Evolutionary conservation across 2,113 vertebrate species (phyloP).

Genomic region (Illadopsis cleaveri): DNA sequence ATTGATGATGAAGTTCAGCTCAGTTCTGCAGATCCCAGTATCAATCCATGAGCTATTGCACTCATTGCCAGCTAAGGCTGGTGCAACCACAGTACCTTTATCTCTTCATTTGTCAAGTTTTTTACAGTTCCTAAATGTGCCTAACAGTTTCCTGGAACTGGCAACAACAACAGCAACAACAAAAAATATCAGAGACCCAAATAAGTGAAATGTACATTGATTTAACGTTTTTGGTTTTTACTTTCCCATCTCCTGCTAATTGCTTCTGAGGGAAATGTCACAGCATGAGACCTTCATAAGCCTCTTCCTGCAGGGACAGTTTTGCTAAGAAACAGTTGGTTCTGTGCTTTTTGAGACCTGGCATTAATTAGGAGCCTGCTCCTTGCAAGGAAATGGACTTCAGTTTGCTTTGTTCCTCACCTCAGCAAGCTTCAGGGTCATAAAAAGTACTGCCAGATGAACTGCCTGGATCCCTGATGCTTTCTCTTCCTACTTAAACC

Average conservation of each 20-base stretch:
- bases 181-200: background rate
- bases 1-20: background rate
- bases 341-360: conserved; percentile 36
- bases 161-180: background rate
- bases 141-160: conserved; percentile 3
- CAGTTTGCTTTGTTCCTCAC: conserved; percentile 34
- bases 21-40: background rate
- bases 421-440: background rate
- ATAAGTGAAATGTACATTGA: conserved; percentile 1
- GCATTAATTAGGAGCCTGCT: conserved; percentile 46
- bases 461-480: background rate
- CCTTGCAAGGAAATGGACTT: conserved; percentile 39
- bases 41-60: background rate
- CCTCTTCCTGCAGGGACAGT: background rate
- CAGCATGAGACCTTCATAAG: background rate
- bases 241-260: conserved; percentile 34
- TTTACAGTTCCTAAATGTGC: background rate
- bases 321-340: conserved; percentile 12
- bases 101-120: background rate
- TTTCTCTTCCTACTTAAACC: conserved; percentile 4
- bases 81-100: background rate
- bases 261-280: conserved; percentile 42
- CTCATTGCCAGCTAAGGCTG: background rate
- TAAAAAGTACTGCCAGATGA: conserved; percentile 10
- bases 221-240: conserved; percentile 18